A percentile compares a stretch with the other conserved stretches of the same genome.
Evolutionary conservation across 2,888 invertebrate genomes (phyloP).

Genomic region (Melieria omissa): DNA sequence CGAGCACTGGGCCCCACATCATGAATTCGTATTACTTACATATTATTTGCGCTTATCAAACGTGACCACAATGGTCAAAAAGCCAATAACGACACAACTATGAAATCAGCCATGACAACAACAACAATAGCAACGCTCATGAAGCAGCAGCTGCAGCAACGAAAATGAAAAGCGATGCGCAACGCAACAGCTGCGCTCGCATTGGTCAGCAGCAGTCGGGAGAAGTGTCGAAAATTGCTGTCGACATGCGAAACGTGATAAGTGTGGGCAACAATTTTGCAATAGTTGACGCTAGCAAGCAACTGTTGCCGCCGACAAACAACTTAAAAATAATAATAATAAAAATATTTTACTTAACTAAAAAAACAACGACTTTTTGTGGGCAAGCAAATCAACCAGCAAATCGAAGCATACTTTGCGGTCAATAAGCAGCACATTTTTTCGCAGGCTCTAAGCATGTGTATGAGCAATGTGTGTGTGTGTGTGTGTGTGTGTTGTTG

Average conservation of each 20-base stretch:
- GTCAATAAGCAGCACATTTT: not conserved
- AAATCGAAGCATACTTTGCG: not conserved
- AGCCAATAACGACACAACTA: slow-evolving; percentile 16
- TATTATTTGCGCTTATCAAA: slow-evolving; percentile 37
- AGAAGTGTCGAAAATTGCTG: not conserved
- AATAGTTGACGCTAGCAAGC: not conserved
- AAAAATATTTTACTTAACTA: not conserved
- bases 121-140: not conserved
- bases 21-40: slow-evolving; percentile 31
- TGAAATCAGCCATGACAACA: slow-evolving; percentile 5
- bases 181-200: slow-evolving; percentile 3
- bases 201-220: not conserved
- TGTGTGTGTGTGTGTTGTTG: slow-evolving; percentile 6
- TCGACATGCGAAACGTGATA: not conserved
- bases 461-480: not conserved
- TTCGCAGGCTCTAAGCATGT: not conserved
- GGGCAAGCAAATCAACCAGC: not conserved
- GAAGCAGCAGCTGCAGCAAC: slow-evolving; percentile 17
- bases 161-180: slow-evolving; percentile 7
- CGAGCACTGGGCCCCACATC: not conserved
- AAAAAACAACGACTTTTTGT: not conserved
- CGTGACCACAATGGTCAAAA: slow-evolving; percentile 38
- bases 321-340: not conserved
- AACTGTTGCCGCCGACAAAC: not conserved
- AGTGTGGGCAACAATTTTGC: slow-evolving; percentile 17